A percentile compares a stretch with the other conserved stretches of the same genome.
Evolutionary conservation across 2,888 invertebrate species (phyloP).

Genomic region (Aromia moschata): DNA sequence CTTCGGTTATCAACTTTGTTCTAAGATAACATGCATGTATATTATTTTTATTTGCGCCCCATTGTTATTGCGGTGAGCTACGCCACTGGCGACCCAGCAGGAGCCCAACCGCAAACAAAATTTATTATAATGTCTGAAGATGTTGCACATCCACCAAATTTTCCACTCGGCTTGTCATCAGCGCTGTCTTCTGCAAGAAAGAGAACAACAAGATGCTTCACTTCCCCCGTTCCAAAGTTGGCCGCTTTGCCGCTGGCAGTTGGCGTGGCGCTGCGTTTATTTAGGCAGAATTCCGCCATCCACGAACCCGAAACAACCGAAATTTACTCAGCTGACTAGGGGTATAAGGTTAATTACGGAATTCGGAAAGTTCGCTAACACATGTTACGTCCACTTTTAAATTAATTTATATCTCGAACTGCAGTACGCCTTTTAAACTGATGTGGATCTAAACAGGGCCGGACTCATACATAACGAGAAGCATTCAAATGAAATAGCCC

Average conservation of each 20-base stretch:
- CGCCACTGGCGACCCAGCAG: too few relatives aligned
- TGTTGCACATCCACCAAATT: too few relatives aligned
- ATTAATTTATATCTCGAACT: conserved; percentile 59
- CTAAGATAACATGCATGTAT: too few relatives aligned
- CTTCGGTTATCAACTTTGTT: too few relatives aligned
- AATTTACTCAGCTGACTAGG: conserved; percentile 36
- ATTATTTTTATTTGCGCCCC: too few relatives aligned
- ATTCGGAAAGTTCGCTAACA: conserved; percentile 52
- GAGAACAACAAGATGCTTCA: neutral
- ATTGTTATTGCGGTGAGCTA: too few relatives aligned
- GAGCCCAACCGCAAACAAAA: too few relatives aligned
- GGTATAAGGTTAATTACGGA: conserved; percentile 52
- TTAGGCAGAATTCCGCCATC: conserved; percentile 4
- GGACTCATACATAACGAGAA: too few relatives aligned
- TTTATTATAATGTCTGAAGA: too few relatives aligned
- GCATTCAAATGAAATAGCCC: too few relatives aligned
- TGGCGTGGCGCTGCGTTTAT: conserved; percentile 1
- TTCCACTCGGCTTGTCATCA: too few relatives aligned
- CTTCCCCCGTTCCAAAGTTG: conserved; percentile 3
- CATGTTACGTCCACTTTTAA: conserved; percentile 56
- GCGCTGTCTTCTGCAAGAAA: too few relatives aligned
- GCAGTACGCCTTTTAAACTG: conserved; percentile 52
- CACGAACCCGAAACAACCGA: neutral
- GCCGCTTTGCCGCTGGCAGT: conserved; percentile 8
- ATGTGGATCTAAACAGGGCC: conserved; percentile 56